Evolutionary conservation across 2,797 vertebrate species (phyloP).

Genomic region (Triplophysa yarkandensis): DNA sequence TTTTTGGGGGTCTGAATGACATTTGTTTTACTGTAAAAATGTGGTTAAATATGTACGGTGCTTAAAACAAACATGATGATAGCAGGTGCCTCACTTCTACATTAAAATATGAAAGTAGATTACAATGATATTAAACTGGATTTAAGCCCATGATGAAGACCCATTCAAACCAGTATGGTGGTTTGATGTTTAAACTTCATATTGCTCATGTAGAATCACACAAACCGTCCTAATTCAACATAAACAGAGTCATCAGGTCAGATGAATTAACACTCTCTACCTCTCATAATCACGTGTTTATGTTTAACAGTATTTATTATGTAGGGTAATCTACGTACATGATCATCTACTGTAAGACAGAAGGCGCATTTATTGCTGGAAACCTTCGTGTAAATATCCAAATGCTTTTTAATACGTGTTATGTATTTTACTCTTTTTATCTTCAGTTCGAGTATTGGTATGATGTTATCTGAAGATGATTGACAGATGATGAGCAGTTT

Average conservation of each 20-base stretch:
- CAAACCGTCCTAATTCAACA: not conserved
- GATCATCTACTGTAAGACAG: slow-evolving; percentile 57
- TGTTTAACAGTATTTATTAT: slow-evolving; percentile 81
- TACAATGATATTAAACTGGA: too few relatives aligned
- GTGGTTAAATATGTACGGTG: too few relatives aligned
- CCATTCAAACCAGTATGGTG: not conserved
- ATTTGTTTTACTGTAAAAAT: too few relatives aligned
- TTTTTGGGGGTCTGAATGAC: too few relatives aligned
- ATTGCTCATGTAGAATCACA: not conserved
- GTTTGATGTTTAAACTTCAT: not conserved
- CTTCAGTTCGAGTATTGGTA: not conserved
- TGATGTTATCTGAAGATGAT: slow-evolving; percentile 28
- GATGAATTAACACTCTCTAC: slow-evolving; percentile 60
- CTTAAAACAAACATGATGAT: too few relatives aligned
- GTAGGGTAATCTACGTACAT: slow-evolving; percentile 67
- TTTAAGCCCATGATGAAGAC: too few relatives aligned
- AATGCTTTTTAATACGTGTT: not conserved
- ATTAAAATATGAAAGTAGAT: too few relatives aligned
- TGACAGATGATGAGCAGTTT: slow-evolving; percentile 73
- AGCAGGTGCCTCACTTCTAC: too few relatives aligned
- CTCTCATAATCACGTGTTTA: slow-evolving; percentile 74
- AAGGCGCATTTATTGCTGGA: slow-evolving; percentile 57
- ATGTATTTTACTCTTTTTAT: not conserved
- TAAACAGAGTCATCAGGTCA: not conserved
- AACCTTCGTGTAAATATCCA: slow-evolving; percentile 38